These are phyloP conservation scores for Stenchaetothrips biformis DNA, from an alignment of 2,888 invertebrate genomes.

Conservation along the genomic window DNA sequence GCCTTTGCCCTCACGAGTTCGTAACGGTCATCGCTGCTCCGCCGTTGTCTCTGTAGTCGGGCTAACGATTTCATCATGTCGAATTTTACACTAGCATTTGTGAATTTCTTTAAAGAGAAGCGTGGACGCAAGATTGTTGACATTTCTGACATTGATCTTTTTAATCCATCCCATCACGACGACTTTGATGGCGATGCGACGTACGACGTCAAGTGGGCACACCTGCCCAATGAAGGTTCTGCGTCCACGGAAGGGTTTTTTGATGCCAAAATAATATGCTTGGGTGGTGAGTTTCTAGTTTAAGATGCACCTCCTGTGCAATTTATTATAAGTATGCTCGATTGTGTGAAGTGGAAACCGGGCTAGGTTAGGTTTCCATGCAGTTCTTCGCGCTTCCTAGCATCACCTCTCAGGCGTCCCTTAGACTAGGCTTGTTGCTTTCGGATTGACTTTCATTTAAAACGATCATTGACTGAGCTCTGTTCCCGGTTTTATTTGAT, in stretches of 20 bases:
- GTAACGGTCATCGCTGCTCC: background rate
- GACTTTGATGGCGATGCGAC: background rate
- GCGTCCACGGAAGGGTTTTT: background rate
- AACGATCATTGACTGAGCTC: too few species aligned
- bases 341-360: too few species aligned
- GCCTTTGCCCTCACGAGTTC: background rate
- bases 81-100: background rate
- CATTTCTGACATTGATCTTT: background rate
- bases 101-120: constrained; percentile 9
- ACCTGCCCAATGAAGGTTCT: background rate
- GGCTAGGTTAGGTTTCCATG: too few species aligned
- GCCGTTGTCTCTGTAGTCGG: too few species aligned
- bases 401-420: too few species aligned
- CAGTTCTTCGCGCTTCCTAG: too few species aligned
- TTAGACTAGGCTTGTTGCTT: too few species aligned
- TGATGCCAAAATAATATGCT: background rate
- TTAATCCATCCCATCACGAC: background rate
- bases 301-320: too few species aligned
- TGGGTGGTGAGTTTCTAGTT: background rate
- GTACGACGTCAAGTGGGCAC: background rate
- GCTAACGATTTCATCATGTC: background rate
- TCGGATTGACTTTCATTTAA: too few species aligned
- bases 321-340: too few species aligned
- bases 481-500: too few species aligned
- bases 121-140: background rate